These are phyloP conservation scores for Falco berigora DNA, from an alignment of 2,797 vertebrate species.

Conservation along the genomic window DNA sequence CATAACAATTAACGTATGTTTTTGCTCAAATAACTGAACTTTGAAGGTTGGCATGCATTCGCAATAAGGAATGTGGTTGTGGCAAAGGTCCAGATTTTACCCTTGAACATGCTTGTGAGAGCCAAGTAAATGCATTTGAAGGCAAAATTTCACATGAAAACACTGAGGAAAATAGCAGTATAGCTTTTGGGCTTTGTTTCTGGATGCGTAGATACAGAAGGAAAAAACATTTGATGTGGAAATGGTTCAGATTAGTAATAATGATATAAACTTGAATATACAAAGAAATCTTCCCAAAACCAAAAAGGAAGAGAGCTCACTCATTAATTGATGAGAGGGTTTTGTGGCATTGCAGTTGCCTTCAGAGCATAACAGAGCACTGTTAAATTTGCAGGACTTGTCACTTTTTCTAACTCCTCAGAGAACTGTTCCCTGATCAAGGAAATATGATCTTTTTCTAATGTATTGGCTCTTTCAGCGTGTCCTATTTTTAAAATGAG, in stretches of 20 bases:
- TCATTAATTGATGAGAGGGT: not conserved
- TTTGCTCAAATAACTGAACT: slow-evolving; percentile 46
- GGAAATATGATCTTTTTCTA: not conserved
- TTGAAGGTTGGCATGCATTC: slow-evolving; percentile 31
- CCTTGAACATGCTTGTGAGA: not conserved
- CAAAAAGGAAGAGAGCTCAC: not conserved
- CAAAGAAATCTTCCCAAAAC: not conserved
- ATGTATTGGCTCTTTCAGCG: not conserved
- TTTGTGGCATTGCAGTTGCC: not conserved
- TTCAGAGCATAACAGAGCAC: not conserved
- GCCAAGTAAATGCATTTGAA: not conserved
- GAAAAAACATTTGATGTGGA: not conserved
- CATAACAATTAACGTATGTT: slow-evolving; percentile 27
- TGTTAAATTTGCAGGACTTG: not conserved
- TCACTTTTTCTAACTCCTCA: not conserved
- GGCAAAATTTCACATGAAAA: not conserved
- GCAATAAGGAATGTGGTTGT: slow-evolving; percentile 10
- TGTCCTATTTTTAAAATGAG: not conserved
- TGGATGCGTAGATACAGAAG: not conserved
- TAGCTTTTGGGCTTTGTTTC: not conserved
- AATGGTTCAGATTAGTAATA: not conserved
- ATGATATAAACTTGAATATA: not conserved
- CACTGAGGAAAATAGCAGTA: not conserved
- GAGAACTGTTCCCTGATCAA: not conserved
- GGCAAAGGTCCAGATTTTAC: slow-evolving; percentile 27